Base-by-base conservation (phyloP, 2,797 vertebrate species). In the Sebastes nivosus region DNA sequence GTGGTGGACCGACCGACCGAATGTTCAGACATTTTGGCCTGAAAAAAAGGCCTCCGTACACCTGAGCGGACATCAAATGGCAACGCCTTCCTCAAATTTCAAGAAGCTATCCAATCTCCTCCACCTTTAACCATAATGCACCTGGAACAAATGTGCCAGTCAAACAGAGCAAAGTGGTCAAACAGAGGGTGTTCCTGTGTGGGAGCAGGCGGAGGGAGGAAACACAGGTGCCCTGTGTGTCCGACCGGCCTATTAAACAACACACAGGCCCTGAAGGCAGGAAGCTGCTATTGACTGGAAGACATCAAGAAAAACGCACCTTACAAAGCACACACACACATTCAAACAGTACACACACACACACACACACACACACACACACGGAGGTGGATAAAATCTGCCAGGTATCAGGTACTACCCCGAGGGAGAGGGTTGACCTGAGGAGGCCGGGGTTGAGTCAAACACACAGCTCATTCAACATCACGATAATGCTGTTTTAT, bases 241-340 rank as follows among this genome's bases (percentile, higher is more conserved):
- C 88, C 76, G 61, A 89, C 29, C 59, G 36, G 71, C 84, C 93
- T 88, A 93, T 94, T 93, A 95, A 94, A 91, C 93, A 88, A 75
- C 92, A 89, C 87, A 91, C 85, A 32, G 85, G 83, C 90, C 95
- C 93, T 50, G 77, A 61, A 94, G 95, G 94, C 93, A 95, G 95
- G 95, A 96, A 96, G 95, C 92, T 75, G 80, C 91, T 93, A 89
- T 94, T 94, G 93, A 95, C 94, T 92, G 82, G 88, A 87, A 92
- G 89, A 95, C 94, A 95, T 94, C 92, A 95, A 93, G 94, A 94
- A 94, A 95, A 94, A 94, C 93, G 90, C 92, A 94, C 93, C 92
- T 94, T 92, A 94, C 86, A 94, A 91, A 93, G 92, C 90, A 92
- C 89, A 89, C 81, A 90, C 46, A 90, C 52, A 78, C 57, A 59